Base-by-base conservation (phyloP, 2,797 vertebrate species). In the Rhynchotus rufescens region DNA sequence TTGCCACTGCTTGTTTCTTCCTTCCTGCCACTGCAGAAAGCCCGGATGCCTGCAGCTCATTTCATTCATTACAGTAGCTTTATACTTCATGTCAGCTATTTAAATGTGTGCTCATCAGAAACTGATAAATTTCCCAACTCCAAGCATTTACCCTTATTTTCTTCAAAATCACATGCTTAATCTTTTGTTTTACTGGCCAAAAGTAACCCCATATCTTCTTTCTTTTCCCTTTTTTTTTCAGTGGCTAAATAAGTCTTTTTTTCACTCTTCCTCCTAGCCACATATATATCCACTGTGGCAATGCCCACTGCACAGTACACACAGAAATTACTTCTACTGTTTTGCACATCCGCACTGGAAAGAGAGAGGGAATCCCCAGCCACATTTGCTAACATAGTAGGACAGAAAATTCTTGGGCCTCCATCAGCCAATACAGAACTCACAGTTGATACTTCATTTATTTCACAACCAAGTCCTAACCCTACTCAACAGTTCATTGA, bases 1-100 rank as follows among this genome's bases (percentile, higher is more conserved):
- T 86, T 77, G 22, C 32, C 26, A 74, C 59, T 79, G 42, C 36
- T 85, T 78, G n/a, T 84, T 84, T 87, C 65, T 87, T 88, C 74
- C 92, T 93, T 74, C 45, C 6, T 84, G 57, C 82, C 76, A 62
- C 40, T 84, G 88, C 45, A 65, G 65, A 81, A 91, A 77, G 71
- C 40, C 49, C 62, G n/a, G 22, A 76, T 71, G 86, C 78, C 69
- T 84, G 2, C 6, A 75, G 36, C 30, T 62, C 52, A 42, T 72
- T 79, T 68, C 19, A 68, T 92, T 89, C 54, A 60, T 65, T 59
- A 54, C 26, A 62, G 72, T 20, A 83, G 47, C 54, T 76, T 56
- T 49, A 81, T 3, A 74, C 32, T 76, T 73, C n/a, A 59, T 30
- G 17, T 64, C 77, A 90, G 44, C 71, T 78, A 80, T 44, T 87